Base-by-base conservation (phyloP, 2,113 vertebrate genomes). In the Mesembrinibis cayennensis region DNA sequence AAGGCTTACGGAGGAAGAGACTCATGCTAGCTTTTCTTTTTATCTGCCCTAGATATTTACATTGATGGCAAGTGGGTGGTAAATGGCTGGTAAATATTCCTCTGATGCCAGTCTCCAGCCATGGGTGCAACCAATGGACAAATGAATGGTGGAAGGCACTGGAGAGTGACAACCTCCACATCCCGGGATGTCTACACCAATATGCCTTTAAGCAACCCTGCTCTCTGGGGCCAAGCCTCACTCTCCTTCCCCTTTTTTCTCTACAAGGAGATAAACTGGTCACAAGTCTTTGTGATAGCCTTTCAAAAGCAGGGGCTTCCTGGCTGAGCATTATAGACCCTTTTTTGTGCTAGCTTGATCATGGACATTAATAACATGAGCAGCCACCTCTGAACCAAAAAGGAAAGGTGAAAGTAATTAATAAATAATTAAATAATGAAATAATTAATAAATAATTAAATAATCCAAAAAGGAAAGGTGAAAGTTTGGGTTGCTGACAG, bases 181-280 rank as follows among this genome's bases (percentile, higher is more conserved):
- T 62, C 20, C 16, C 6, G 7, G 52, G 22, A 42, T 5, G 1
- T 20, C 22, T 15, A 45, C 13, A 49, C 14, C 1, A 1, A 42
- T 32, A 36, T 0, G 3, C 7, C 45, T 67, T 78, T 70, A 40
- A 61, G 50, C 19, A 76, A 29, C 7, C 10, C 11, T 67, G 9
- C 27, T 55, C 6, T 86, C 80, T 52, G 26, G 7, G 20, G 38
- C 15, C 20, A 52, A 66, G 14, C 9, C 25, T 7, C 36, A 22
- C 42, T 87, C 20, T 47, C 22, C 59, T 67, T 38, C 22, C 23
- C 32, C 23, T 87, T 77, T 83, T 62, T 20, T 49, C 81, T 83
- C 45, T 16, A 81, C 45, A 78, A 66, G 40, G 23, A 89, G 27
- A 74, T 74, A 74, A 87, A 78, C 21, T 38, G 3, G 25, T 87